Base-by-base conservation (phyloP, 1,140 invertebrate species). In the Plectrocnemia conspersa region DNA sequence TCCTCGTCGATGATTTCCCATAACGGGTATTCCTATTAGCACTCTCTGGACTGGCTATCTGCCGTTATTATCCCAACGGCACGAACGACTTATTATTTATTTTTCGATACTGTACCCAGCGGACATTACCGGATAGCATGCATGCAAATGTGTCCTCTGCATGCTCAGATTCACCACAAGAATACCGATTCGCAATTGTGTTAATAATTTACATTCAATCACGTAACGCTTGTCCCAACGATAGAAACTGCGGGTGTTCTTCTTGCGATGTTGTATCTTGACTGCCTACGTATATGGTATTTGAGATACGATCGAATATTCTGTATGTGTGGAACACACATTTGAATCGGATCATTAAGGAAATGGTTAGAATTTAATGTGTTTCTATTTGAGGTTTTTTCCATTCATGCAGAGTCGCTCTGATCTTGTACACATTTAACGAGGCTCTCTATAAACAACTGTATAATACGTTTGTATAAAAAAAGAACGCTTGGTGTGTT, bases 141-240 rank as follows among this genome's bases (percentile, higher is more conserved):
- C 7, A 38, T 38, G 35, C 35, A 38, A 38, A 38, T 38, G 13
- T 16, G 10, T 38, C 35, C 10, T 29, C n/a, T 29, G 6, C n/a
- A 29, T 29, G 27, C 7, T 6, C 6, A 38, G 5, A 38, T 16
- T 13, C 18, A 7, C 35, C 7, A 16, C 5, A 13, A 16, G 13
- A 38, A 38, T 38, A 13, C 35, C 35, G n/a, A n/a, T 38, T 38
- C 35, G 18, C 18, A 10, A 13, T 38, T 38, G 35, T 38, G 27
- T 38, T 16, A 16, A 38, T 38, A 38, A 38, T 38, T 38, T 38
- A 38, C 35, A 38, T 38, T 9, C 35, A 16, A 38, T 38, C 35
- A 38, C 35, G 35, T 7, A 13, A 6, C 18, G n/a, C n/a, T n/a
- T n/a, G n/a, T n/a, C n/a, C n/a, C n/a, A n/a, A n/a, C n/a, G n/a